phyloP scores from a whole-genome alignment of 1,140 invertebrate species.

The Pogonognathellus flavescens region DNA sequence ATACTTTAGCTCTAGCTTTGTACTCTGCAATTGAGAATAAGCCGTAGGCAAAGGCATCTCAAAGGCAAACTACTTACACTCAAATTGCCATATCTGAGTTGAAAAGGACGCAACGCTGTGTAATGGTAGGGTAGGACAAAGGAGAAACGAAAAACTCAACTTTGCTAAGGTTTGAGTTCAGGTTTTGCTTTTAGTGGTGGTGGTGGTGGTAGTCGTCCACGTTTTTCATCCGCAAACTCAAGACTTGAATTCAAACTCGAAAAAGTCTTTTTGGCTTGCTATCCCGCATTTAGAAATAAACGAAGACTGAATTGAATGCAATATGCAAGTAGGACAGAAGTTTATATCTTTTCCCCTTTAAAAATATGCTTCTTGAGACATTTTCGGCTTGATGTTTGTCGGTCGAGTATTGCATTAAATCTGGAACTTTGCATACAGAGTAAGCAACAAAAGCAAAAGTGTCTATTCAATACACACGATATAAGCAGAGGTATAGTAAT shows the following conservation, averaged over 20 bases:
- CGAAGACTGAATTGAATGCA: too few relatives aligned
- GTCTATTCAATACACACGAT: too few relatives aligned
- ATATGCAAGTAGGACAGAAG: too few relatives aligned
- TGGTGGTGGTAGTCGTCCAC: neutral
- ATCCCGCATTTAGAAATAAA: too few relatives aligned
- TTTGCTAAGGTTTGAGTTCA: slow-evolving; percentile 11
- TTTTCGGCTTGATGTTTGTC: too few relatives aligned
- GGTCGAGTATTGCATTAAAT: too few relatives aligned
- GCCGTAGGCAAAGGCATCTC: slow-evolving; percentile 42
- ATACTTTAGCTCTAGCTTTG: slow-evolving; percentile 43
- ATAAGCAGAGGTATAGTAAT: too few relatives aligned
- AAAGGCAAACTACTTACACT: slow-evolving; percentile 44
- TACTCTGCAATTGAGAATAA: slow-evolving; percentile 36
- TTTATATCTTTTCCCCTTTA: too few relatives aligned
- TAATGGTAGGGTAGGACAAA: slow-evolving; percentile 16
- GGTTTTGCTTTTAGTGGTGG: neutral
- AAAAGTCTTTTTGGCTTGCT: too few relatives aligned
- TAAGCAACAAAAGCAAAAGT: too few relatives aligned
- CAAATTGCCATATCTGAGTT: slow-evolving; percentile 35
- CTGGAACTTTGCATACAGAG: too few relatives aligned
- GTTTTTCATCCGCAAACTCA: neutral
- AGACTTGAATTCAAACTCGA: slow-evolving; percentile 17
- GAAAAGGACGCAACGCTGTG: slow-evolving; percentile 9
- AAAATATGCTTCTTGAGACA: too few relatives aligned
- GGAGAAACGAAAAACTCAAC: slow-evolving; percentile 23